These are phyloP conservation scores for Volucella zonaria DNA, from an alignment of 2,888 invertebrate species.

Conservation along the genomic window DNA sequence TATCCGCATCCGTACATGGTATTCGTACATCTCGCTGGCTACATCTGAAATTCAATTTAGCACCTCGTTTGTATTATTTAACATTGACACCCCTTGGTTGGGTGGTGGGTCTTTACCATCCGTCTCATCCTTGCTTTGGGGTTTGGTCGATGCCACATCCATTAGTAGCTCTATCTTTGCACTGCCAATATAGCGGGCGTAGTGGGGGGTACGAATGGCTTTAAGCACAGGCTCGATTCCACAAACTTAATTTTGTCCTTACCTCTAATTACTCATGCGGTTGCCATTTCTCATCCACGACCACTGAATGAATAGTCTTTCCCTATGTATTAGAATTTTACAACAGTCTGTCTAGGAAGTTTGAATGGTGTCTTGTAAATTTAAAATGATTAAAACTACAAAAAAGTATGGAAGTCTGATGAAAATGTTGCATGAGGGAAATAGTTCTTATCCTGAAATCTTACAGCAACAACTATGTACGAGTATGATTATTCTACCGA, in stretches of 20 bases:
- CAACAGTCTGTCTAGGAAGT: conserved; percentile 47
- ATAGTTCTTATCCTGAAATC: no score
- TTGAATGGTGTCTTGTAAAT: no score
- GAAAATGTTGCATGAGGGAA: no score
- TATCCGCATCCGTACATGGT: conserved; percentile 3
- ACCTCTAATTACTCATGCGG: conserved; percentile 73
- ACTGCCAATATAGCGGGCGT: conserved; percentile 23
- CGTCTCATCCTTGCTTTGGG: conserved; percentile 41
- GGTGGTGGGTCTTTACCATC: neutral
- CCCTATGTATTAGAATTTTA: conserved; percentile 4
- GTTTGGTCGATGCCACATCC: conserved; percentile 70
- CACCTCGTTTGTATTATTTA: conserved; percentile 73
- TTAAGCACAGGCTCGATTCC: conserved; percentile 68
- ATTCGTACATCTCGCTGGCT: conserved; percentile 18
- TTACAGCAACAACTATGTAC: no score
- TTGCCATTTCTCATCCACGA: conserved; percentile 71
- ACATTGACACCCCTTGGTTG: conserved; percentile 62
- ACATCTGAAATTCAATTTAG: conserved; percentile 71
- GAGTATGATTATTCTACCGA: no score
- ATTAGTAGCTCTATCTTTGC: conserved; percentile 71
- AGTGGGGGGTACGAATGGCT: conserved; percentile 54
- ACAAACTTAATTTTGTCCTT: conserved; percentile 73
- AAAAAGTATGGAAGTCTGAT: no score
- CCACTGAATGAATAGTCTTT: conserved; percentile 59
- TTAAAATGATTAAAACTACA: neutral